phyloP scores from a whole-genome alignment of 2,797 vertebrate species.

The Cygnus olor region DNA sequence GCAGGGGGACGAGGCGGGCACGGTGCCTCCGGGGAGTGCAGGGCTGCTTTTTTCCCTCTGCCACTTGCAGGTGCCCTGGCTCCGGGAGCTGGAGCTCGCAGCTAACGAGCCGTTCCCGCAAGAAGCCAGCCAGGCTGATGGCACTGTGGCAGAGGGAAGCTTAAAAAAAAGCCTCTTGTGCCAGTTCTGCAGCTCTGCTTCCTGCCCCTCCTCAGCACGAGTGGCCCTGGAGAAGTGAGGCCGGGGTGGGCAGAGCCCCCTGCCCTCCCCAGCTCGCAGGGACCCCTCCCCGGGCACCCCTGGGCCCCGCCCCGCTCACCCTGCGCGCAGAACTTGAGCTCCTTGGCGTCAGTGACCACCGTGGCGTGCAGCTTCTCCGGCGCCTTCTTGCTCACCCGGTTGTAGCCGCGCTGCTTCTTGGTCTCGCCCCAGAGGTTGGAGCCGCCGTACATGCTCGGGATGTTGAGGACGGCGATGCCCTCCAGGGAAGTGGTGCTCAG shows the following conservation, averaged over 20 bases:
- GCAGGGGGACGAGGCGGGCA: not conserved
- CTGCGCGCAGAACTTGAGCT: conserved; percentile 93
- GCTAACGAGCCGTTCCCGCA: not conserved
- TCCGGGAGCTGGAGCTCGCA: not conserved
- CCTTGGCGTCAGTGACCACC: conserved; percentile 89
- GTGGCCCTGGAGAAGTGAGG: no score
- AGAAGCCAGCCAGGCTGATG: not conserved
- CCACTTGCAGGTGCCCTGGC: not conserved
- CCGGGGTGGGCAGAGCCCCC: not conserved
- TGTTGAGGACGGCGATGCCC: conserved; percentile 94
- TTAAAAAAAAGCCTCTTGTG: not conserved
- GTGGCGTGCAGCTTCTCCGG: conserved; percentile 77
- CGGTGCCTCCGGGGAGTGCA: not conserved
- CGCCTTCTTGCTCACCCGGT: conserved; percentile 88
- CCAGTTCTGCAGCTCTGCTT: not conserved
- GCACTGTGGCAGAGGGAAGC: rapidly evolving
- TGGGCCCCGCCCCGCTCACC: conserved; percentile 78
- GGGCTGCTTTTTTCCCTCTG: not conserved
- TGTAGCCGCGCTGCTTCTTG: conserved; percentile 90
- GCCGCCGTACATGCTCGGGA: conserved; percentile 97
- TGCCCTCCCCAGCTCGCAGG: not conserved
- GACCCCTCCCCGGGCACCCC: not conserved
- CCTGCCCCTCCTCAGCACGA: not conserved
- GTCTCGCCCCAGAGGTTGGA: conserved; percentile 96
- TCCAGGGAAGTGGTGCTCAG: conserved; percentile 91